A percentile compares a stretch with the other conserved stretches of the same genome.
Evolutionary conservation across 2,888 invertebrate genomes (phyloP).

Genomic region (Macrosoma leucophasiata): DNA sequence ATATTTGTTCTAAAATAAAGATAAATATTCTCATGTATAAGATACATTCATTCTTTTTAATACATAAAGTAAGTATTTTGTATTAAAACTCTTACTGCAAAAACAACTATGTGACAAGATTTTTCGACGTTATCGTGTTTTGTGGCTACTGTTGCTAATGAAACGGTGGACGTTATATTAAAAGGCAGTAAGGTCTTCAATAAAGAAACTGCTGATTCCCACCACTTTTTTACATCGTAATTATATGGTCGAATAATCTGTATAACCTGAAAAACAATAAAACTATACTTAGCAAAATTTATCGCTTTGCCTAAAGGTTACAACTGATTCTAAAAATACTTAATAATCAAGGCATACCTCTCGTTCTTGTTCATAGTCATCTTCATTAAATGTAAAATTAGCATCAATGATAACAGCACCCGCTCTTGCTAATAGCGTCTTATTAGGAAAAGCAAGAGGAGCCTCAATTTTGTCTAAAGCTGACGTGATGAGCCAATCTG

Average conservation of each 20-base stretch:
- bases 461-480: constrained; percentile 38
- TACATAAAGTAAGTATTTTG: background rate
- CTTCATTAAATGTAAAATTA: constrained; percentile 54
- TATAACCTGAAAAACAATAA: constrained; percentile 39
- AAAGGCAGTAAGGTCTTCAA: constrained; percentile 54
- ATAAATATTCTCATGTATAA: constrained; percentile 1
- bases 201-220: constrained; percentile 54
- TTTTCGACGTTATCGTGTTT: constrained; percentile 31
- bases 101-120: constrained; percentile 49
- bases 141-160: constrained; percentile 28
- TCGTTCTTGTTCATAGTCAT: constrained; percentile 62
- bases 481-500: constrained; percentile 53
- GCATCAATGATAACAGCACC: constrained; percentile 49
- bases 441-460: constrained; percentile 44
- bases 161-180: constrained; percentile 41
- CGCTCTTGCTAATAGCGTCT: constrained; percentile 56
- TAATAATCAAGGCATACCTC: constrained; percentile 38
- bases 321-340: background rate
- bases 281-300: background rate
- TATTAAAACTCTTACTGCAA: constrained; percentile 37
- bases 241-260: constrained; percentile 52
- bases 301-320: background rate
- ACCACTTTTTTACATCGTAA: constrained; percentile 48
- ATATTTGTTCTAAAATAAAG: constrained; percentile 31
- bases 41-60: background rate